Conservation (phyloP, 2,113 vertebrate species). For the Apodemus sylvaticus region DNA sequence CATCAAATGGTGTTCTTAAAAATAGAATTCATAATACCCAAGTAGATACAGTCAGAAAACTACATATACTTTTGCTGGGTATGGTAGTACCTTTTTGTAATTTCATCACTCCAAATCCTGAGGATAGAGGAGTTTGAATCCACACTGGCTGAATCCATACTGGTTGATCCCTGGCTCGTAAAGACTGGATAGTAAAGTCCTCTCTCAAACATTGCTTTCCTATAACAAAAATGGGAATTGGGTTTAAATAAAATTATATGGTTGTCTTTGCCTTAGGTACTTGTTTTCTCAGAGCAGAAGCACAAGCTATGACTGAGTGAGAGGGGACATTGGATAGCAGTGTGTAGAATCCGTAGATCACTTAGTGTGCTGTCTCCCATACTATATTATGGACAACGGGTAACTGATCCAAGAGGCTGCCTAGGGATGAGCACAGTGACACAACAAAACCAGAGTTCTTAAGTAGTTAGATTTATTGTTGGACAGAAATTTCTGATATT, state of each 20-base stretch:
- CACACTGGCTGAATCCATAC: neutral
- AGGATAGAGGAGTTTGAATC: neutral
- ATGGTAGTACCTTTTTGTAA: neutral
- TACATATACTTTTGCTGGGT: neutral
- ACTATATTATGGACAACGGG: neutral
- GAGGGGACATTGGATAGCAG: neutral
- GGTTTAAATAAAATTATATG: neutral
- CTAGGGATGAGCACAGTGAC: neutral
- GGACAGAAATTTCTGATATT: neutral
- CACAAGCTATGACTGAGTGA: neutral
- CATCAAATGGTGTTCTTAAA: neutral
- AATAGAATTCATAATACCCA: neutral
- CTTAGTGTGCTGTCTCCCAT: no score
- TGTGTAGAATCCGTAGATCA: accelerated
- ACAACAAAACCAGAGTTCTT: neutral
- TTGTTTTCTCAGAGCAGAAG: neutral
- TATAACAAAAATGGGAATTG: neutral
- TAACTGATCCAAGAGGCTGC: neutral
- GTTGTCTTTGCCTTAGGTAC: neutral
- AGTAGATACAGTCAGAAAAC: no score
- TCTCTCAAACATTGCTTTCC: neutral
- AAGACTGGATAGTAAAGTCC: neutral
- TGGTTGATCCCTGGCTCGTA: neutral
- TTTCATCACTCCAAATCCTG: neutral
- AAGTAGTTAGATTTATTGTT: neutral